Base-by-base conservation (phyloP, 2,113 vertebrate genomes). In the Amphiprion percula region DNA sequence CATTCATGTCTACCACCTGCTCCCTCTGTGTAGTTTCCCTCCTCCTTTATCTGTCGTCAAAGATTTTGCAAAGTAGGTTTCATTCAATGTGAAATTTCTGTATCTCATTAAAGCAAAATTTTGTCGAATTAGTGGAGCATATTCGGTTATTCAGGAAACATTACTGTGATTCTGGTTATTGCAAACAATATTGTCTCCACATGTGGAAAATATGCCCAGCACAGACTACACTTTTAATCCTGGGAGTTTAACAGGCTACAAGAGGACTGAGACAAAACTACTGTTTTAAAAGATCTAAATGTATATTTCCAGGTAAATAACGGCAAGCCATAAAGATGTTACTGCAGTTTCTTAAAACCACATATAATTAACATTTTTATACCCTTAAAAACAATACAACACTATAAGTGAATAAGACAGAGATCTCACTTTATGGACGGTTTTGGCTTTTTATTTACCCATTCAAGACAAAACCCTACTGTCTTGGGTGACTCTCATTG, bases 1-100 rank as follows among this genome's bases (percentile, higher is more conserved):
- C 77, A 79, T 84, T 82, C 82, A 82, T 55, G 61, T 76, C 80
- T 73, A 49, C 77, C 85, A 89, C 64, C 68, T 87, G 83, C 73
- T 82, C 68, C 50, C 62, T 72, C 54, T 4, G 60, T 67, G 15
- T 26, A 12, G 28, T 21, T 76, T 74, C 44, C 59, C 46, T 79
- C 79, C 70, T 80, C 54, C 46, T 79, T 58, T 15, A 70, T 76
- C 63, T 74, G 79, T 60, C 74, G 61, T 74, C 24, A 74, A 33
- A 55, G 23, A 67, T 50, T 65, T 59, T 44, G 49, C 58, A 62
- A 72, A 76, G 52, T 54, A 65, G 58, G 61, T 68, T 65, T 79
- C 60, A 53, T 73, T 83, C 71, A 53, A 12, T 47, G 21, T 23
- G 70, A 64, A 37, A 55, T 9, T 47, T 59, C 50, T 68, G 56